These are phyloP conservation scores for Pygmarrhopalites habei DNA, from an alignment of 1,140 invertebrate genomes.

Conservation along the genomic window DNA sequence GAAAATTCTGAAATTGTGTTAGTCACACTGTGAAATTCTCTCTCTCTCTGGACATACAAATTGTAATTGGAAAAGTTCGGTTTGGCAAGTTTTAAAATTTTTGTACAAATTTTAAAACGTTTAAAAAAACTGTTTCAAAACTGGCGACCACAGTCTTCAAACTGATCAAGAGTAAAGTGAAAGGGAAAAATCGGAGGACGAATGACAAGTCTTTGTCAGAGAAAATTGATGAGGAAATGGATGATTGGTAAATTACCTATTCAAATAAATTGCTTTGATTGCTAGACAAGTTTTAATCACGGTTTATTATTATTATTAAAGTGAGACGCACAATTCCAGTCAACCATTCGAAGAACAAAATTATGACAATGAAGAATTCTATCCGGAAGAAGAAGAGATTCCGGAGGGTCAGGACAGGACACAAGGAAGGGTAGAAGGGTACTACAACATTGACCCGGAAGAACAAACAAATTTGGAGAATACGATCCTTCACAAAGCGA, in stretches of 20 bases:
- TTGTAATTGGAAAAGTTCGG: no score
- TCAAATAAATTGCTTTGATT: neutral
- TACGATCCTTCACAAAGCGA: constrained; percentile 8
- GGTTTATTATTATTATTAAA: neutral
- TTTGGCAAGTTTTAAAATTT: no score
- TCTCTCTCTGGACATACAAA: no score
- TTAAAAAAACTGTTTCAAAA: no score
- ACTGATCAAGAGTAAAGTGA: no score
- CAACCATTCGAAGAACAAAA: neutral
- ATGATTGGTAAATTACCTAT: neutral
- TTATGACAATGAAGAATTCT: constrained; percentile 2
- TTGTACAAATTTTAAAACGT: no score
- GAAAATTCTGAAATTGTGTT: no score
- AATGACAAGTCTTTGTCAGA: no score
- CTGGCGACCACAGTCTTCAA: no score
- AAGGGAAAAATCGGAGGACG: no score
- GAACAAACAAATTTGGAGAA: constrained; percentile 1
- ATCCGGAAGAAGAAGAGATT: neutral
- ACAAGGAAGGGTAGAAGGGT: neutral
- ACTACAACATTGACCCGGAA: neutral
- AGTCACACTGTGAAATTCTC: no score
- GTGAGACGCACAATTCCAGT: neutral
- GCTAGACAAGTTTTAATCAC: neutral
- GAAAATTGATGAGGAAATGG: neutral
- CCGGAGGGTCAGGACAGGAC: neutral